phyloP scores from a whole-genome alignment of 1,140 invertebrate genomes.

The Meloidogyne exigua region DNA sequence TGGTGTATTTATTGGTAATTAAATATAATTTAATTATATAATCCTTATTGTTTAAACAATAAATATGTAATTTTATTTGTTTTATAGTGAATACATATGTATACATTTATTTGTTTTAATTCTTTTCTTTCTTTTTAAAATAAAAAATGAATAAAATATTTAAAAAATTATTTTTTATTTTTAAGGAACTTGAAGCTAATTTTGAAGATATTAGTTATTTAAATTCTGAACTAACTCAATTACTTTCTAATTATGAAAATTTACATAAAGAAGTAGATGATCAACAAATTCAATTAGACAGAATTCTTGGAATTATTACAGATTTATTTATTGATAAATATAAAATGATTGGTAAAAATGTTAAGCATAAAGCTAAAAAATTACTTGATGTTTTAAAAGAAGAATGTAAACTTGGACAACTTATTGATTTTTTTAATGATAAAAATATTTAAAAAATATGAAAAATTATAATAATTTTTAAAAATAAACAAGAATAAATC shows the following conservation, averaged over 20 bases:
- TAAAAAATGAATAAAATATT: too few species aligned
- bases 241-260: conserved; percentile 70
- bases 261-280: conserved; percentile 68
- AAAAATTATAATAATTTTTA: too few species aligned
- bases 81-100: too few species aligned
- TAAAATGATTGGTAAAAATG: conserved; percentile 73
- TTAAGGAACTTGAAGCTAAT: conserved; percentile 57
- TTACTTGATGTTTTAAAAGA: conserved; percentile 36
- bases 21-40: too few species aligned
- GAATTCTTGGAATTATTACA: conserved; percentile 71
- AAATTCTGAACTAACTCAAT: conserved; percentile 65
- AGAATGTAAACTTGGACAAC: conserved; percentile 43
- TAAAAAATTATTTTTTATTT: conserved; percentile 8
- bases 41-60: too few species aligned
- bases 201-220: conserved; percentile 57
- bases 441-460: too few species aligned
- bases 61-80: too few species aligned
- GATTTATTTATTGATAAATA: conserved; percentile 79
- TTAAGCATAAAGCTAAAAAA: conserved; percentile 45
- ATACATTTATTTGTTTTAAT: too few species aligned
- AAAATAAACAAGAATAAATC: too few species aligned
- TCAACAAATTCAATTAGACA: conserved; percentile 62
- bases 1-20: too few species aligned
- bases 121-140: too few species aligned
- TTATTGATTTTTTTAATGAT: conserved; percentile 36